Evolutionary conservation across 1,140 invertebrate species (phyloP).

Genomic region (Prorops nasuta): DNA sequence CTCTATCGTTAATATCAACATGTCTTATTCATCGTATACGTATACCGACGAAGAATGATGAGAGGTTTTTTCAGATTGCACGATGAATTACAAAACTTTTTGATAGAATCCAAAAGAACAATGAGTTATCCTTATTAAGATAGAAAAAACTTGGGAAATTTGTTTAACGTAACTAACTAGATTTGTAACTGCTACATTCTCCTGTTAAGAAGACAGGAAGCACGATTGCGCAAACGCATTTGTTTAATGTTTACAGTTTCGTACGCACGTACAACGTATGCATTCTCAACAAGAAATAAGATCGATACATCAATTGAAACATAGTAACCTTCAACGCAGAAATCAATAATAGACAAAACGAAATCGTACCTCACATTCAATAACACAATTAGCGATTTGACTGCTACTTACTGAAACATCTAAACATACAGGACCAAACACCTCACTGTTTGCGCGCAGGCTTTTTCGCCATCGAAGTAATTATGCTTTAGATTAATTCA

Average conservation of each 20-base stretch:
- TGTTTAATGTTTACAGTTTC: slow-evolving; percentile 28
- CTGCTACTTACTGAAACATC: slow-evolving; percentile 28
- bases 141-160: slow-evolving; percentile 24
- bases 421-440: slow-evolving; percentile 31
- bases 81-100: slow-evolving; percentile 9
- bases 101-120: slow-evolving; percentile 12
- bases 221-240: slow-evolving; percentile 28
- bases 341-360: not conserved
- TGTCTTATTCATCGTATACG: too few relatives aligned
- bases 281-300: slow-evolving; percentile 20
- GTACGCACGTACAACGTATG: slow-evolving; percentile 31
- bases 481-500: slow-evolving; percentile 49
- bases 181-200: slow-evolving; percentile 13
- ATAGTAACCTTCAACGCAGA: not conserved
- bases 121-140: slow-evolving; percentile 14
- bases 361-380: slow-evolving; percentile 23
- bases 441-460: slow-evolving; percentile 38
- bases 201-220: slow-evolving; percentile 24
- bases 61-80: too few relatives aligned
- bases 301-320: slow-evolving; percentile 1
- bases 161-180: slow-evolving; percentile 22
- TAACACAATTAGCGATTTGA: slow-evolving; percentile 26
- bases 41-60: too few relatives aligned
- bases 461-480: slow-evolving; percentile 44
- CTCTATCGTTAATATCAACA: not conserved